Percentiles rank a stretch among this genome's conserved stretches.
These are phyloP conservation scores for Emydoidea blandingii DNA, from an alignment of 2,797 vertebrate genomes.

Conservation along the genomic window DNA sequence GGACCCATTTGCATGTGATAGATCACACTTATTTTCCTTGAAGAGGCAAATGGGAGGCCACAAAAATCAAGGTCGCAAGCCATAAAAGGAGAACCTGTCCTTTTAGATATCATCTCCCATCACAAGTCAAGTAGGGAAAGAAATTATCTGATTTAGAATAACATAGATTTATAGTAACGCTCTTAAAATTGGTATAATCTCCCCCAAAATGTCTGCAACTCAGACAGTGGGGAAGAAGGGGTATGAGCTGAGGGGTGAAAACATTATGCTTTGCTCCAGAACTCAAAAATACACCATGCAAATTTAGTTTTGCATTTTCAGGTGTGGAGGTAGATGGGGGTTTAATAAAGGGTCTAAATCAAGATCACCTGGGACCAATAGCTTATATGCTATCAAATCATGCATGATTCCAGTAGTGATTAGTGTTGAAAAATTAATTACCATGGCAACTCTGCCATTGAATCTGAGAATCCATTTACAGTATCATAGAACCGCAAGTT, in stretches of 20 bases:
- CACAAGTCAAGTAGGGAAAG: neutral
- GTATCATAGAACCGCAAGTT: neutral
- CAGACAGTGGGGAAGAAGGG: neutral
- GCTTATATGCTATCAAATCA: neutral
- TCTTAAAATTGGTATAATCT: neutral
- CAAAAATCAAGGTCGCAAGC: neutral
- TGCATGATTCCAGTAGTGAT: neutral
- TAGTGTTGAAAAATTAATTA: conserved; percentile 1
- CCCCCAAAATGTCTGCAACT: neutral
- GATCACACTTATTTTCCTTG: neutral
- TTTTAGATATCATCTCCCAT: neutral
- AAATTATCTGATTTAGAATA: neutral
- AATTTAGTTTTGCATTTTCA: neutral
- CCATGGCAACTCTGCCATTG: neutral
- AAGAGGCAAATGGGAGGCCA: neutral
- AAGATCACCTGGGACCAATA: neutral
- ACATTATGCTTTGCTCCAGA: neutral
- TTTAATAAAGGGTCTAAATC: neutral
- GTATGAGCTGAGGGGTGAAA: neutral
- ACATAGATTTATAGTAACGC: neutral
- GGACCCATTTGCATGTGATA: neutral
- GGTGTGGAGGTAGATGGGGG: no score
- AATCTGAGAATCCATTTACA: neutral
- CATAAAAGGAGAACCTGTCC: neutral
- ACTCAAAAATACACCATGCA: neutral